Percentiles rank a stretch among this genome's conserved stretches.
Evolutionary conservation across 2,113 vertebrate genomes (phyloP).

Genomic region (Crotophaga sulcirostris): DNA sequence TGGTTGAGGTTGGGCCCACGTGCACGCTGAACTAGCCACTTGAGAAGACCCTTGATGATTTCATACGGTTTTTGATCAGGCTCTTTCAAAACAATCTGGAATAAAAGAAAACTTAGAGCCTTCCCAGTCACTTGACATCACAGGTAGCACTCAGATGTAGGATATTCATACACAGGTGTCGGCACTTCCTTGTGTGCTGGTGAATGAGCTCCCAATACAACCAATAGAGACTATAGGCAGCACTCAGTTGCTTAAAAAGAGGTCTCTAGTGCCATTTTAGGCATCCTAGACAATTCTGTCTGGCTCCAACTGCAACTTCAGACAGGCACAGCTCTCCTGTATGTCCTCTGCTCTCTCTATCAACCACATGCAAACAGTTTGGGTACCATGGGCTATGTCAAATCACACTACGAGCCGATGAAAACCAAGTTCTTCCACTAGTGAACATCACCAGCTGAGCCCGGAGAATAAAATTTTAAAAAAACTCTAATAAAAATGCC

Average conservation of each 20-base stretch:
- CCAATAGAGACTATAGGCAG: fast-evolving
- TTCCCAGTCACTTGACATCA: neutral
- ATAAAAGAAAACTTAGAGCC: neutral
- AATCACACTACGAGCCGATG: neutral
- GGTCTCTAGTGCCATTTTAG: neutral
- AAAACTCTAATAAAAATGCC: neutral
- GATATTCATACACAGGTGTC: neutral
- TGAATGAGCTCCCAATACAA: neutral
- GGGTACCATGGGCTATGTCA: neutral
- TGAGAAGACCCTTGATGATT: neutral
- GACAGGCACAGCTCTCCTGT: neutral
- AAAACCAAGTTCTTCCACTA: neutral
- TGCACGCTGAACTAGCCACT: fast-evolving
- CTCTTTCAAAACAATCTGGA: neutral
- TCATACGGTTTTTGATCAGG: neutral
- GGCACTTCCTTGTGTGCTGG: neutral
- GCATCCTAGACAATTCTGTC: neutral
- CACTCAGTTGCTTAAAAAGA: neutral
- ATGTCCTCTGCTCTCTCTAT: neutral
- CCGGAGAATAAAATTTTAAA: too few relatives aligned
- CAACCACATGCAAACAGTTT: neutral
- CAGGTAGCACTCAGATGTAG: neutral
- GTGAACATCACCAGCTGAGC: neutral
- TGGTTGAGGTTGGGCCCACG: neutral
- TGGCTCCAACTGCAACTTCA: neutral